These are phyloP conservation scores for Saimiri boliviensis DNA, from an alignment of 2,113 vertebrate species.

Conservation along the genomic window DNA sequence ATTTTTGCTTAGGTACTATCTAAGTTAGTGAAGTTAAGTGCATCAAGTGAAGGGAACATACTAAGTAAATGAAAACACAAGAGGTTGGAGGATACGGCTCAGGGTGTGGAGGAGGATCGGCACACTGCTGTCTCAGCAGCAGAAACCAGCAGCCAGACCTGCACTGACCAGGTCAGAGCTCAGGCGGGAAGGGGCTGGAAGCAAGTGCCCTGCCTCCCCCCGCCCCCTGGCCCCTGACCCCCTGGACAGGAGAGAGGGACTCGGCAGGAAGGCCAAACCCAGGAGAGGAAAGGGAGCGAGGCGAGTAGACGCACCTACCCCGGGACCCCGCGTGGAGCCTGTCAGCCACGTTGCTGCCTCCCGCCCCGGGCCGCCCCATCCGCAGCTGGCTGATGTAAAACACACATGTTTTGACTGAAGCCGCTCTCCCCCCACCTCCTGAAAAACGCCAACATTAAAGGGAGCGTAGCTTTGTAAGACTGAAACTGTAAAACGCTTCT, in stretches of 20 bases:
- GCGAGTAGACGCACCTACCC: not conserved
- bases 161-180: not conserved
- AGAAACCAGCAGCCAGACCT: accelerated
- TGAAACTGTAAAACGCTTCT: constrained; percentile 90
- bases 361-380: constrained; percentile 73
- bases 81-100: not conserved
- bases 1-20: not conserved
- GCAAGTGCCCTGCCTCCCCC: accelerated
- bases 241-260: not conserved
- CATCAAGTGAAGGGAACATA: not conserved
- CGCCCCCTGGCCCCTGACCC: not conserved
- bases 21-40: accelerated
- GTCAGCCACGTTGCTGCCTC: constrained; percentile 82
- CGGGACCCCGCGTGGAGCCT: constrained; percentile 58
- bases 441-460: constrained; percentile 97
- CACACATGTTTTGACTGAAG: constrained; percentile 96
- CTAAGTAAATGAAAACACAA: not conserved
- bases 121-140: accelerated
- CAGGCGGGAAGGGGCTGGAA: too few species aligned
- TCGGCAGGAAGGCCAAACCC: not conserved
- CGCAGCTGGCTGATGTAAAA: constrained; percentile 95
- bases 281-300: not conserved
- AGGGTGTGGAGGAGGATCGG: not conserved
- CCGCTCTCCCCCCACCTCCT: constrained; percentile 77
- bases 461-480: constrained; percentile 93